phyloP scores from a whole-genome alignment of 1,140 invertebrate species.

The Magallana ariakensis region DNA sequence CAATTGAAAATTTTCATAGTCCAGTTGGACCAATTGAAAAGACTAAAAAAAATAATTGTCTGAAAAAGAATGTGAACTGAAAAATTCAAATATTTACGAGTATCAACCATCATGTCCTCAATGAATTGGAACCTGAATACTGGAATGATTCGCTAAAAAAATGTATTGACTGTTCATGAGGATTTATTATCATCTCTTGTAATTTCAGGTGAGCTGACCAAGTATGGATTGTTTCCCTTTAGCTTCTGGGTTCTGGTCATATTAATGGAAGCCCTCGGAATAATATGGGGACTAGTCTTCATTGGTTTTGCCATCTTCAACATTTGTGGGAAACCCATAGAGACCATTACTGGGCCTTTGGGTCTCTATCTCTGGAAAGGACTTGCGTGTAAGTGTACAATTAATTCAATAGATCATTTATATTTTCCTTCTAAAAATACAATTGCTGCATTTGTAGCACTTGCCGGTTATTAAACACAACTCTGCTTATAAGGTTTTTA shows the following conservation, averaged over 20 bases:
- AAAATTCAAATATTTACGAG: too few relatives aligned
- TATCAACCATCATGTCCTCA: too few relatives aligned
- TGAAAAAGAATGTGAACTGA: too few relatives aligned
- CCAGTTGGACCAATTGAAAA: too few relatives aligned
- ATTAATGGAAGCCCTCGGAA: conserved; percentile 83
- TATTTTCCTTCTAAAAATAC: neutral
- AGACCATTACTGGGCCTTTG: conserved; percentile 87
- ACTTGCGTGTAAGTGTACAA: conserved; percentile 84
- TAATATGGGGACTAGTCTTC: conserved; percentile 85
- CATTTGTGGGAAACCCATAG: conserved; percentile 87
- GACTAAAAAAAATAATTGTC: too few relatives aligned
- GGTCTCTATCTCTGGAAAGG: conserved; percentile 90
- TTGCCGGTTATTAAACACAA: too few relatives aligned
- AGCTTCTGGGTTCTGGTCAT: conserved; percentile 87
- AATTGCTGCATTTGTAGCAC: too few relatives aligned
- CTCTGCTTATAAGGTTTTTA: too few relatives aligned
- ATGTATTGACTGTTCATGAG: too few relatives aligned
- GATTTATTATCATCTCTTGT: neutral
- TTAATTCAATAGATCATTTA: neutral
- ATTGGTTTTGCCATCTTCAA: conserved; percentile 89
- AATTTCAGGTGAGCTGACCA: conserved; percentile 80
- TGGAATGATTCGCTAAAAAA: too few relatives aligned
- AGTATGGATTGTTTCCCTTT: conserved; percentile 86
- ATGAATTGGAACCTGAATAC: too few relatives aligned
- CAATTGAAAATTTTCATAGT: too few relatives aligned